Conservation (phyloP, 2,797 vertebrate species). For the Rhabdophis nuchalis region DNA sequence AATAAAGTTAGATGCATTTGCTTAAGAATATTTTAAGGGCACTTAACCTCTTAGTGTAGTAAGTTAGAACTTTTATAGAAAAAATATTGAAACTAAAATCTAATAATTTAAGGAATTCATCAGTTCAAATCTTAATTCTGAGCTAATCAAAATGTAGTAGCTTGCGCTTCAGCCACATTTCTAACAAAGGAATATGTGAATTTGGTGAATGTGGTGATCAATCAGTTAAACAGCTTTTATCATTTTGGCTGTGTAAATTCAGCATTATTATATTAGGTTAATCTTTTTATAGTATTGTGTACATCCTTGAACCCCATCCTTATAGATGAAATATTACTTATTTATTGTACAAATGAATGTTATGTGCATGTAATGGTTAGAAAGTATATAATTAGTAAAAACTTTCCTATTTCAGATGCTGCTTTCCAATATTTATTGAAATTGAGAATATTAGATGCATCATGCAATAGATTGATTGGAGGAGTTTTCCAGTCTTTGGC, state of each 20-base stretch:
- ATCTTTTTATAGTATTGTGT: background rate
- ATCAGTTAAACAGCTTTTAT: background rate
- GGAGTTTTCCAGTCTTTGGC: conserved; percentile 73
- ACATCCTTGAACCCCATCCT: background rate
- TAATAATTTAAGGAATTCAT: conserved; percentile 11
- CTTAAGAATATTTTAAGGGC: background rate
- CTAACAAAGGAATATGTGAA: conserved; percentile 29
- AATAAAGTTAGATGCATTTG: background rate
- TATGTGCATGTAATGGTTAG: conserved; percentile 30
- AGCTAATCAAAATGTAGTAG: conserved; percentile 33
- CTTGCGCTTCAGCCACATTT: background rate
- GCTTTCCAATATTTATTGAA: conserved; percentile 70
- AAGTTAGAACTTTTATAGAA: background rate
- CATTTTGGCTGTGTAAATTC: background rate
- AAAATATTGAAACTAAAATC: conserved; percentile 17
- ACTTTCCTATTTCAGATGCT: conserved; percentile 64
- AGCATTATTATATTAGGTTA: background rate
- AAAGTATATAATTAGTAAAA: background rate
- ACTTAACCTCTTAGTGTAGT: background rate
- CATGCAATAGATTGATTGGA: conserved; percentile 76
- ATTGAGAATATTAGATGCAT: conserved; percentile 76
- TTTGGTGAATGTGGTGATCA: conserved; percentile 9
- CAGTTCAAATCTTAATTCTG: conserved; percentile 7
- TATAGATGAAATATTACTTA: background rate
- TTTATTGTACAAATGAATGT: background rate